Evolutionary conservation across 2,113 vertebrate genomes (phyloP).

Genomic region (Chunga burmeisteri): DNA sequence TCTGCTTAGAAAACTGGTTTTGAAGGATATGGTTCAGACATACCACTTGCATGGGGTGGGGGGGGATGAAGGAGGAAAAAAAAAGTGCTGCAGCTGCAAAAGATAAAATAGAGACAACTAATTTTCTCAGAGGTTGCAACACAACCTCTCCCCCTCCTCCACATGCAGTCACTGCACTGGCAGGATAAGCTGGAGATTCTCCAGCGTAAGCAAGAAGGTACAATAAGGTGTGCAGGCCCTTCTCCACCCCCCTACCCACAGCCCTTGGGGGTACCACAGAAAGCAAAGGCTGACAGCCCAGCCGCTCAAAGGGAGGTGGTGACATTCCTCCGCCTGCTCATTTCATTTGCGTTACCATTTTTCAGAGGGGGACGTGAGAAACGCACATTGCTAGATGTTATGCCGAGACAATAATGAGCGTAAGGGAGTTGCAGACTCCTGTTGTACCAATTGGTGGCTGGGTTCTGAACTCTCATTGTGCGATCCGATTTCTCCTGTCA

Average conservation of each 20-base stretch:
- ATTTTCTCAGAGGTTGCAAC: constrained; percentile 72
- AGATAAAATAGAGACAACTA: constrained; percentile 70
- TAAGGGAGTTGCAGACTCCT: neutral
- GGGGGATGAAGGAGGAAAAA: neutral
- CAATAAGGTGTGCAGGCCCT: constrained; percentile 36
- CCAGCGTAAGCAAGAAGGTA: constrained; percentile 55
- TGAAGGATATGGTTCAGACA: constrained; percentile 72
- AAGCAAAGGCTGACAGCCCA: neutral
- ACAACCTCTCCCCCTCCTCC: constrained; percentile 55
- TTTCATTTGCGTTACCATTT: neutral
- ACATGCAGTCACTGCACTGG: constrained; percentile 50
- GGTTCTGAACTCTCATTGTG: constrained; percentile 52
- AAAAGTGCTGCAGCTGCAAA: constrained; percentile 66
- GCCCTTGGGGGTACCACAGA: neutral
- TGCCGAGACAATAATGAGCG: neutral
- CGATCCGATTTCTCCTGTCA: constrained; percentile 48
- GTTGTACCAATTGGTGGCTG: constrained; percentile 41
- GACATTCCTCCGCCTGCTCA: neutral
- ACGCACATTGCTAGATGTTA: neutral
- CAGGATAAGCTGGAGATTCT: constrained; percentile 67
- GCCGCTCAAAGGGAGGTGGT: neutral
- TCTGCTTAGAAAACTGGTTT: constrained; percentile 74
- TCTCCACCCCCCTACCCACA: constrained; percentile 1
- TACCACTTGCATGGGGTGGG: neutral
- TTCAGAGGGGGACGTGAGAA: neutral